phyloP scores from a whole-genome alignment of 1,140 invertebrate genomes.

The Proctacanthus coquilletti region DNA sequence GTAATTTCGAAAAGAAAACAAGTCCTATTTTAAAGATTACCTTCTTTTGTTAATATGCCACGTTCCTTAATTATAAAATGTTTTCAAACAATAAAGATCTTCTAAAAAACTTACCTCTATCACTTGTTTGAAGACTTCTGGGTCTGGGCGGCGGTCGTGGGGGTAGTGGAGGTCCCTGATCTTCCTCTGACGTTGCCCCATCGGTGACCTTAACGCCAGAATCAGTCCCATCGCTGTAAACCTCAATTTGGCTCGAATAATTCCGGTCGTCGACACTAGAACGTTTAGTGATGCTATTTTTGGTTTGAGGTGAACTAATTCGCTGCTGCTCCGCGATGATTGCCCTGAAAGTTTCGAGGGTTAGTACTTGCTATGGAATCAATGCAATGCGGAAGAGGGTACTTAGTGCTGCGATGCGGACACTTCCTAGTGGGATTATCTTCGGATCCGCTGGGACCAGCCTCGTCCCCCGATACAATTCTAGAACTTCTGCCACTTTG shows the following conservation, averaged over 20 bases:
- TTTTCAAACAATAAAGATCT: too few relatives aligned
- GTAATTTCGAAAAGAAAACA: too few relatives aligned
- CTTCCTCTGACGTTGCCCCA: constrained; percentile 6
- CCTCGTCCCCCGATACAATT: neutral
- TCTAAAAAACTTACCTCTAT: constrained; percentile 25
- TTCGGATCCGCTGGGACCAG: neutral
- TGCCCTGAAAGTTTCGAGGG: too few relatives aligned
- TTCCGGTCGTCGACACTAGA: constrained; percentile 14
- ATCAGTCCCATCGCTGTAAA: constrained; percentile 9
- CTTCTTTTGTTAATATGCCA: too few relatives aligned
- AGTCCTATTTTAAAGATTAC: too few relatives aligned
- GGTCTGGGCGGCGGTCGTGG: constrained; percentile 25
- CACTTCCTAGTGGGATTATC: neutral
- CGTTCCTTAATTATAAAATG: too few relatives aligned
- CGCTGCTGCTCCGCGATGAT: too few relatives aligned
- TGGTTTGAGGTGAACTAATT: too few relatives aligned
- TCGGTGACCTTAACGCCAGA: constrained; percentile 8
- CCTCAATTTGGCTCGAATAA: constrained; percentile 17
- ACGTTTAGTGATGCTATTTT: too few relatives aligned
- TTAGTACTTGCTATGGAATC: too few relatives aligned
- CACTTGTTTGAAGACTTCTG: constrained; percentile 14
- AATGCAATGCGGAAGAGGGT: too few relatives aligned
- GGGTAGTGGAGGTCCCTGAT: constrained; percentile 24
- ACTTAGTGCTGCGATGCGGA: neutral
- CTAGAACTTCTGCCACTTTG: neutral